phyloP scores from a whole-genome alignment of 2,888 invertebrate genomes.

The Diarsia mendica region DNA sequence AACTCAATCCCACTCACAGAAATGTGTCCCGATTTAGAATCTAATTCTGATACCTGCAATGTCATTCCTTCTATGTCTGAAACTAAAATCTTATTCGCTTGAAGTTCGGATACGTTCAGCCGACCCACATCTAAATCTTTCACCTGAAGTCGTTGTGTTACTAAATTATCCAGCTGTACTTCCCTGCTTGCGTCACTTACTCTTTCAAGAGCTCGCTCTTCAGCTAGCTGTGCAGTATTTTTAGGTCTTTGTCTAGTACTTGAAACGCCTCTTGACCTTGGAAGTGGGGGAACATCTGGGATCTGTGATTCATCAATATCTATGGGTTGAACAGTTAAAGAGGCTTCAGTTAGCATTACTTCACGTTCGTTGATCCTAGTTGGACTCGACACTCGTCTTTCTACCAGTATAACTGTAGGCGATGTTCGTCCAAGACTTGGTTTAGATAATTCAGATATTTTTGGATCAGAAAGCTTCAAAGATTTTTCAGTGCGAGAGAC shows the following conservation, averaged over 20 bases:
- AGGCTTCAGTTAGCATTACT: constrained; percentile 92
- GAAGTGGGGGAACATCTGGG: constrained; percentile 86
- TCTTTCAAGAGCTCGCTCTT: constrained; percentile 81
- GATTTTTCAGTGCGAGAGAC: constrained; percentile 90
- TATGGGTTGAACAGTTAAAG: constrained; percentile 92
- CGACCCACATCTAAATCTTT: constrained; percentile 94
- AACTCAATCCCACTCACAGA: constrained; percentile 92
- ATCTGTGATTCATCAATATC: constrained; percentile 88
- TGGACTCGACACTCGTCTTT: constrained; percentile 91
- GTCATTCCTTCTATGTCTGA: constrained; percentile 95
- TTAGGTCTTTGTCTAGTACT: constrained; percentile 68
- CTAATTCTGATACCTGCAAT: constrained; percentile 93
- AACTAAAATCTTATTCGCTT: constrained; percentile 94
- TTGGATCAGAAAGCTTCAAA: constrained; percentile 89
- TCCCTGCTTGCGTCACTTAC: constrained; percentile 80
- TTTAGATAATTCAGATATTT: constrained; percentile 89
- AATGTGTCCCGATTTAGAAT: constrained; percentile 92
- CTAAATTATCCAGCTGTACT: constrained; percentile 84
- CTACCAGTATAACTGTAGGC: constrained; percentile 91
- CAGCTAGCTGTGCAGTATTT: constrained; percentile 66
- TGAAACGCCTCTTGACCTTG: constrained; percentile 76
- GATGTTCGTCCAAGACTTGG: constrained; percentile 90
- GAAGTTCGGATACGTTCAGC: constrained; percentile 94
- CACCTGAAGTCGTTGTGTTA: constrained; percentile 92
- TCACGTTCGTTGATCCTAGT: constrained; percentile 90